Evolutionary conservation across 2,113 vertebrate genomes (phyloP).

Genomic region (Brachyhypopomus occidentalis): DNA sequence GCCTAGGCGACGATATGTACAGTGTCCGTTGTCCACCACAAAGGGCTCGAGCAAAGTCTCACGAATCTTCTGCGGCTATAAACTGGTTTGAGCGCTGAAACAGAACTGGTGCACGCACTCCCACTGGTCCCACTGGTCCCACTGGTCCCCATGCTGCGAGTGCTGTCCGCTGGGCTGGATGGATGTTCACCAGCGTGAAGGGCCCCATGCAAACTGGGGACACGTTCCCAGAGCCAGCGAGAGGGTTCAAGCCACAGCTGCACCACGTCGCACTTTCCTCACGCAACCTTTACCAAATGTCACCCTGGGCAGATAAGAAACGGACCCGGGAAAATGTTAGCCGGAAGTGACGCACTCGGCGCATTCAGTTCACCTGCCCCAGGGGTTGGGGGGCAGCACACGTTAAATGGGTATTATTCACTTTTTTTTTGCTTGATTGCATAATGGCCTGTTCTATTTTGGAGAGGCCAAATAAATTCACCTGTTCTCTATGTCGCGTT

Average conservation of each 20-base stretch:
- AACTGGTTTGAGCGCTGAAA: too few species aligned
- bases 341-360: slow-evolving; percentile 40
- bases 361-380: slow-evolving; percentile 12
- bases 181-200: slow-evolving; percentile 39
- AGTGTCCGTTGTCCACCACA: too few species aligned
- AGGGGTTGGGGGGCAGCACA: slow-evolving; percentile 16
- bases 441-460: slow-evolving; percentile 22
- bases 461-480: not conserved
- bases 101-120: too few species aligned
- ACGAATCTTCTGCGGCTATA: too few species aligned
- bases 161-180: not conserved
- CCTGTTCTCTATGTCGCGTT: slow-evolving; percentile 55
- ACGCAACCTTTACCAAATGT: slow-evolving; percentile 58
- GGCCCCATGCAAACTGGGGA: not conserved
- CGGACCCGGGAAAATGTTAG: slow-evolving; percentile 47
- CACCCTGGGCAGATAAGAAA: slow-evolving; percentile 54
- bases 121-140: too few species aligned
- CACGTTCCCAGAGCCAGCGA: slow-evolving; percentile 26
- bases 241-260: slow-evolving; percentile 6
- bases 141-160: not conserved
- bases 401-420: slow-evolving; percentile 18
- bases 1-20: too few species aligned
- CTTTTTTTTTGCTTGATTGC: slow-evolving; percentile 11
- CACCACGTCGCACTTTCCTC: slow-evolving; percentile 26
- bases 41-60: too few species aligned